Evolutionary conservation across 2,113 vertebrate genomes (phyloP).

Genomic region (Bettongia penicillata): DNA sequence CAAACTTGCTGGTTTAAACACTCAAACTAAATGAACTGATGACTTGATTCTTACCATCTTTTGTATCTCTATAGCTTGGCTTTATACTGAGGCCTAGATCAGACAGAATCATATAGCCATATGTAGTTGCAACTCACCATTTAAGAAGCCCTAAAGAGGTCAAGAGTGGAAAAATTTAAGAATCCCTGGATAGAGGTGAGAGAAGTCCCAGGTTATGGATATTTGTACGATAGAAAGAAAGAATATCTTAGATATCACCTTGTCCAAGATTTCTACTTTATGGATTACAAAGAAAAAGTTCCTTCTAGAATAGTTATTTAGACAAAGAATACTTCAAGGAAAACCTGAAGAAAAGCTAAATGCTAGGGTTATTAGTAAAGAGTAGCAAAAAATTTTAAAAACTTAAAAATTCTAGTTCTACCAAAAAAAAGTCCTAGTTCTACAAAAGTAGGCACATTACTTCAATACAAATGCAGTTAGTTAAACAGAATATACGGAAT

Average conservation of each 20-base stretch:
- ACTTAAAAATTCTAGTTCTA: not conserved
- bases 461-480: not conserved
- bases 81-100: not conserved
- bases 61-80: not conserved
- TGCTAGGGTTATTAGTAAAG: not conserved
- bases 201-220: not conserved
- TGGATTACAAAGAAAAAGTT: not conserved
- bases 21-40: constrained; percentile 33
- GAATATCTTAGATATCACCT: not conserved
- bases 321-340: not conserved
- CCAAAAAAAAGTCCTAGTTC: not conserved
- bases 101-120: not conserved
- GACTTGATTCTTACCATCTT: not conserved
- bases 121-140: no score
- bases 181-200: not conserved
- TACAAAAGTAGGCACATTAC: not conserved
- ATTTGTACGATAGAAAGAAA: not conserved
- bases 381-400: not conserved
- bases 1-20: constrained; percentile 52
- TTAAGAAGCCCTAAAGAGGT: no score
- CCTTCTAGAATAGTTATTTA: not conserved
- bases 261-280: not conserved
- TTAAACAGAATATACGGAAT: not conserved
- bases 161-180: no score
- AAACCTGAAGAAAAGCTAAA: not conserved